Evolutionary conservation across 2,888 invertebrate genomes (phyloP).

Genomic region (Lochmaea crataegi): DNA sequence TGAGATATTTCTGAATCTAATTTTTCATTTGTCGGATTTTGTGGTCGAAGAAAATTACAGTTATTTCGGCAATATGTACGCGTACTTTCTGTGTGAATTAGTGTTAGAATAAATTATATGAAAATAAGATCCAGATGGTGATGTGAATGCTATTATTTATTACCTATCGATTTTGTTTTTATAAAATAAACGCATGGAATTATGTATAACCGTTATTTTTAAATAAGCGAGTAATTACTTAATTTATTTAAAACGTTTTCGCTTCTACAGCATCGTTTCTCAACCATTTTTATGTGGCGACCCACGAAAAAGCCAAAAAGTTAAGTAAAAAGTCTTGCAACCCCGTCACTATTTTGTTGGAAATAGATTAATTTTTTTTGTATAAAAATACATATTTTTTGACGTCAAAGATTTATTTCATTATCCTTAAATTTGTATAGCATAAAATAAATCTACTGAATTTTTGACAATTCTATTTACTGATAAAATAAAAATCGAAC

Average conservation of each 20-base stretch:
- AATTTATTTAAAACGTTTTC: neutral
- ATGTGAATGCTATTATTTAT: neutral
- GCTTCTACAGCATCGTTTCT: neutral
- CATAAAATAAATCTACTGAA: too few relatives aligned
- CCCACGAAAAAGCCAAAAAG: too few relatives aligned
- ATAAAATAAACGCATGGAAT: neutral
- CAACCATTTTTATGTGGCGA: too few relatives aligned
- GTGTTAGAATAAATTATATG: conserved; percentile 10
- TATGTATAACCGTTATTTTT: neutral
- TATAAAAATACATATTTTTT: too few relatives aligned
- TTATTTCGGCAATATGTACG: conserved; percentile 18
- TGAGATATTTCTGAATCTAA: conserved; percentile 26
- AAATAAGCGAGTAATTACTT: neutral
- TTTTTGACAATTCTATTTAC: too few relatives aligned
- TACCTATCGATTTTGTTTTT: neutral
- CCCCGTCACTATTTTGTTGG: too few relatives aligned
- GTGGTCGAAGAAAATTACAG: conserved; percentile 20
- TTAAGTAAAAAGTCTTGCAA: too few relatives aligned
- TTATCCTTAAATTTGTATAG: too few relatives aligned
- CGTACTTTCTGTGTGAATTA: conserved; percentile 13
- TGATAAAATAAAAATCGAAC: too few relatives aligned
- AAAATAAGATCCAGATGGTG: conserved; percentile 16
- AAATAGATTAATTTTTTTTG: too few relatives aligned
- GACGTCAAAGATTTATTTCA: too few relatives aligned
- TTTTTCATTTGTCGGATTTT: conserved; percentile 20